Evolutionary conservation across 1,140 invertebrate genomes (phyloP), one percentile per base, ranked within the genome.

Genomic region (Lineus longissimus): DNA sequence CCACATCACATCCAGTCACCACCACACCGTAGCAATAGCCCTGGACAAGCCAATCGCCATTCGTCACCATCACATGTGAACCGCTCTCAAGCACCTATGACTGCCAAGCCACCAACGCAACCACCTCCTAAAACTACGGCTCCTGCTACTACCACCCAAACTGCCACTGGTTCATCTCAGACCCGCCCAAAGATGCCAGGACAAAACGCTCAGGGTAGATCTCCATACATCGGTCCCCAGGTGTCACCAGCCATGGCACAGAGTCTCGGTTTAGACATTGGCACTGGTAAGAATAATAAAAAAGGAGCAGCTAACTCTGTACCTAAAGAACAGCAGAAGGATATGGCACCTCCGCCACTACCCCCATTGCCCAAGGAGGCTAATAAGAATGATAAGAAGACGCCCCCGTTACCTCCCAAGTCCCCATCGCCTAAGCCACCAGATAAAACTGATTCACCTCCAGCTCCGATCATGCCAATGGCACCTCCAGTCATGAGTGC

Each of bases 211-310:
- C 33, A 36, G 33, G 15, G 6, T 7, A 36, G 15, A 36, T 4
- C 33, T 4, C 33, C 33, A 15, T 51, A 51, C 47, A 51, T 51
- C n/a, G 47, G 47, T 27, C 47, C 47, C n/a, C 47, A 51, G 47
- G 47, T 51, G n/a, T 27, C 47, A 9, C 47, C 47, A 7, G 47
- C 19, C n/a, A 51, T 51, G 47, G 47, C 47, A 27, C 47, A 51
- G 25, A 51, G 47, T 51, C 47, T 51, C n/a, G 47, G 47, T 4
- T 51, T 51, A n/a, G 47, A 51, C n/a, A 51, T 51, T 9, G 25
- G 47, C 33, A 7, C 33, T 4, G 33, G n/a, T 27, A 51, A 51
- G n/a, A n/a, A 51, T 4, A 23, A 19, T 4, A 51, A 51, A n/a
- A n/a, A n/a, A 19, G 19, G n/a, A n/a, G 19, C 40, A 43, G 19